Percentiles rank a stretch among this genome's conserved stretches.
Conservation (phyloP, 2,888 invertebrate species). For the Synergus gifuensis region DNA sequence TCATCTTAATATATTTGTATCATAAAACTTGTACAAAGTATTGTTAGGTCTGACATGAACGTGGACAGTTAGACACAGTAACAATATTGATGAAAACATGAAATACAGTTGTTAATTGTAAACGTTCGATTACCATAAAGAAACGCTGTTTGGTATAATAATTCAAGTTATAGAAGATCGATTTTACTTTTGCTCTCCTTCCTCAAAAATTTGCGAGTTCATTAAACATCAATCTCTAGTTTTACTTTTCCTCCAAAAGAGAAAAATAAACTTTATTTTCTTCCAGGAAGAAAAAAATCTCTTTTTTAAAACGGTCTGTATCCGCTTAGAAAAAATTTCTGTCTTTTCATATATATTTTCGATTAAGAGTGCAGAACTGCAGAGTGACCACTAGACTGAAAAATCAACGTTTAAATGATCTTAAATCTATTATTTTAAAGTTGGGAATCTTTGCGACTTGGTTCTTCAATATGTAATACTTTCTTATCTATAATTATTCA, state of each 20-base stretch:
- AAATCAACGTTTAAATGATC: too few relatives aligned
- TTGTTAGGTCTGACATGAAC: constrained; percentile 72
- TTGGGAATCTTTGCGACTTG: too few relatives aligned
- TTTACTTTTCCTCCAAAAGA: not conserved
- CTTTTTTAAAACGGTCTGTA: not conserved
- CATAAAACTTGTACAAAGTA: constrained; percentile 77
- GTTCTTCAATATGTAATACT: too few relatives aligned
- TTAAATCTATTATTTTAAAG: too few relatives aligned
- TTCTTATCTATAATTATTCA: too few relatives aligned
- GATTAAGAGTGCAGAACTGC: not conserved
- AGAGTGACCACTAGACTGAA: not conserved
- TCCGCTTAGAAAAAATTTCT: constrained; percentile 12
- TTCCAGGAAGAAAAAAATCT: not conserved
- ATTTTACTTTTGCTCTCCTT: not conserved
- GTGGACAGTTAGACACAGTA: constrained; percentile 60
- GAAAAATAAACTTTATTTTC: constrained; percentile 12
- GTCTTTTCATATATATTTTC: not conserved
- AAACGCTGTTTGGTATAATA: constrained; percentile 18
- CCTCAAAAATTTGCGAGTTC: not conserved
- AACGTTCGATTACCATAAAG: constrained; percentile 34
- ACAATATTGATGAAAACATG: constrained; percentile 59
- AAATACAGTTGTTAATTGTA: constrained; percentile 32
- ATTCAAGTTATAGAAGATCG: not conserved
- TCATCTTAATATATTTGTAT: constrained; percentile 76
- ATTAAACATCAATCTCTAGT: not conserved